Evolutionary conservation across 2,113 vertebrate species (phyloP).

Genomic region (Cyprinus carpio): DNA sequence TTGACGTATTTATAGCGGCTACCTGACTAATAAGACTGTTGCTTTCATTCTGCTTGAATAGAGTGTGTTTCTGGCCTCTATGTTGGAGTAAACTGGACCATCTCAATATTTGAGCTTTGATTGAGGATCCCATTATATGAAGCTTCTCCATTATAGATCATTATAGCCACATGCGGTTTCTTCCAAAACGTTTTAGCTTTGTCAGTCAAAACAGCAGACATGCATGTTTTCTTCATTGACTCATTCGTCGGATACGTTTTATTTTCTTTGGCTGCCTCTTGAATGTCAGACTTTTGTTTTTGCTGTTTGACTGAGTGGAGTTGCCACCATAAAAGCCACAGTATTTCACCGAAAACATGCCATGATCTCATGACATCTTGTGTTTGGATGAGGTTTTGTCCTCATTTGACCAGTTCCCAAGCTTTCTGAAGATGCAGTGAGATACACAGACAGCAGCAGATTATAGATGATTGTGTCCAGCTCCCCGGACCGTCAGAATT

Average conservation of each 20-base stretch:
- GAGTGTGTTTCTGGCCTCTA: not conserved
- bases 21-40: not conserved
- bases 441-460: no score
- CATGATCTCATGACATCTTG: not conserved
- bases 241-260: not conserved
- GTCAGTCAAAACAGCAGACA: constrained; percentile 18
- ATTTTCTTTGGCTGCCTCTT: not conserved
- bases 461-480: constrained; percentile 3
- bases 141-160: constrained; percentile 35
- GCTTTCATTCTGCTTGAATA: not conserved
- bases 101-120: constrained; percentile 17
- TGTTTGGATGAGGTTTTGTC: not conserved
- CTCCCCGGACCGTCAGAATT: not conserved
- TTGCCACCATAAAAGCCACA: not conserved
- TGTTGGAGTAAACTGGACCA: not conserved
- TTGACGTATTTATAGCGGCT: not conserved
- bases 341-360: not conserved
- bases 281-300: constrained; percentile 30
- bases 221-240: constrained; percentile 33
- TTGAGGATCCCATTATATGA: constrained; percentile 35
- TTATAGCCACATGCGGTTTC: constrained; percentile 29
- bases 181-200: not conserved
- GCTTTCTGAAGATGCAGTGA: not conserved
- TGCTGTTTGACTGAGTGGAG: constrained; percentile 21
- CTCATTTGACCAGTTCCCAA: not conserved